These are phyloP conservation scores for Solea senegalensis DNA, from an alignment of 2,113 vertebrate species.

Conservation along the genomic window DNA sequence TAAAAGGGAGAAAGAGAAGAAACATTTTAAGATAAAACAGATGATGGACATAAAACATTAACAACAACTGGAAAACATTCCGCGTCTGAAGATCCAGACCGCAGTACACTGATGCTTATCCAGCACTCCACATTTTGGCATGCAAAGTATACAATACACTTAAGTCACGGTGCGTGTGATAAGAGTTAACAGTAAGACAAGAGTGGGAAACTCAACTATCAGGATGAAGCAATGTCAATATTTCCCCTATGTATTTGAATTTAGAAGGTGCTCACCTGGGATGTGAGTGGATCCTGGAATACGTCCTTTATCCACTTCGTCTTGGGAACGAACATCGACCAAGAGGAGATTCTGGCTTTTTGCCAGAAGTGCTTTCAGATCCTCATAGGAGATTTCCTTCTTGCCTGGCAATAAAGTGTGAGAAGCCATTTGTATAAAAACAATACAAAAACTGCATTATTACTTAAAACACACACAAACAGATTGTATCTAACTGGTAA, in stretches of 20 bases:
- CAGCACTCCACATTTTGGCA: not conserved
- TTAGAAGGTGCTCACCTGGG: slow-evolving; percentile 66
- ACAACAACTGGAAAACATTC: not conserved
- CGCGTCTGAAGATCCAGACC: not conserved
- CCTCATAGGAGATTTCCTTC: slow-evolving; percentile 71
- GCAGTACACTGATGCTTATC: not conserved
- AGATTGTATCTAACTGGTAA: not conserved
- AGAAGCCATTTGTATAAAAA: not conserved
- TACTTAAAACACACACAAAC: not conserved
- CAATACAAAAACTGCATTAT: not conserved
- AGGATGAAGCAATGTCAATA: not conserved
- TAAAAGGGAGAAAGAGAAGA: not conserved
- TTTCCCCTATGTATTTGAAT: not conserved
- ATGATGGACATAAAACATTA: not conserved
- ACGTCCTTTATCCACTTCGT: slow-evolving; percentile 75
- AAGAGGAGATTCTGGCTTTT: slow-evolving; percentile 69
- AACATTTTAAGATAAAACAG: not conserved
- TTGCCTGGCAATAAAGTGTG: slow-evolving; percentile 20
- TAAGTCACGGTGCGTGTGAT: not conserved
- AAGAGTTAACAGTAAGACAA: not conserved
- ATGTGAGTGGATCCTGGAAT: slow-evolving; percentile 80
- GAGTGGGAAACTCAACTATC: not conserved
- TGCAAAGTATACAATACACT: not conserved
- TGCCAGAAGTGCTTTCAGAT: slow-evolving; percentile 73
- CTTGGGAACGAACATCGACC: slow-evolving; percentile 79